Evolutionary conservation across 1,140 invertebrate genomes (phyloP), one percentile per base, ranked within the genome.

Genomic region (Meteorus sp.): DNA sequence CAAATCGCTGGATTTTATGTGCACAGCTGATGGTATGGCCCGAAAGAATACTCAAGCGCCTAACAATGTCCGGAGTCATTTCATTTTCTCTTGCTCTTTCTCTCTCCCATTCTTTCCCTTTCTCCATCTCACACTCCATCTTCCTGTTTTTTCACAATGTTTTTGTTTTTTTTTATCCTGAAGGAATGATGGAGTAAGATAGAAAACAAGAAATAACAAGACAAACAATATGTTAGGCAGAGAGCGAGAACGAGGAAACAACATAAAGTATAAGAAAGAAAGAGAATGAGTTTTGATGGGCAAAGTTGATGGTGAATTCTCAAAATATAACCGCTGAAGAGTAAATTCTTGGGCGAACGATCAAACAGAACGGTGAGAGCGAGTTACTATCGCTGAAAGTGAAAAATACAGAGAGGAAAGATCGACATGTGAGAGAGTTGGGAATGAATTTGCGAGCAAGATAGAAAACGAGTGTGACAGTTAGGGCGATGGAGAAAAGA

Each of bases 11-110:
- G 35, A 39, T 39, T 39, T 39, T 66, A 74, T 76, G 75, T 76
- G 73, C 74, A 67, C 73, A 76, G 74, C 73, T 77, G 73, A 71
- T 75, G 63, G 74, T 76, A 75, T 75, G 69, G 63, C 69, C 73
- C 68, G 66, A 70, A 72, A 70, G 63, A 66, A 65, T 58, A 58
- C 31, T 53, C 56, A 62, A 65, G 59, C 25, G 56, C 48, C 48
- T 43, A 31, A 44, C 6, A 52, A 37, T 52, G 13, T 59, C 13
- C 25, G 7, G 4, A 52, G 35, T 17, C 23, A 58, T 6, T 29
- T 8, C 19, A 8, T 50, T 55, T 17, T 44, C 13, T 23, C 19
- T 56, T n/a, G 25, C 11, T 45, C 29, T 33, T 47, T 43, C 9
- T n/a, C 19, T 51, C 23, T 43, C 20, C 19, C 11, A 35, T 4